Evolutionary conservation across 1,140 invertebrate genomes (phyloP), one percentile per base, ranked within the genome.

Genomic region (Gonioctena quinquepunctata): DNA sequence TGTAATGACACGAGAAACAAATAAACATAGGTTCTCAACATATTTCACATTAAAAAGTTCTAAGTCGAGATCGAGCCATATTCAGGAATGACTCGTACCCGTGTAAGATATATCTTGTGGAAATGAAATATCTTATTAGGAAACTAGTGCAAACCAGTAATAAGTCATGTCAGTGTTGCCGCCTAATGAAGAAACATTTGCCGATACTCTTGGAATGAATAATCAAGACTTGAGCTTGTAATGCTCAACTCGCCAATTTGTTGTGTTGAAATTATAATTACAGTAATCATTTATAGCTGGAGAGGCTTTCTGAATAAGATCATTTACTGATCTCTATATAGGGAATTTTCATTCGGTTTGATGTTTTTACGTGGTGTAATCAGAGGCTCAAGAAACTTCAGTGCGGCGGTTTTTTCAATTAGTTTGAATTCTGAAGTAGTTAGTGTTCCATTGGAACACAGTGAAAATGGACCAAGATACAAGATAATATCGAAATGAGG

Each of bases 131-230:
- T 25, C 56, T 59, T 59, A 59, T 59, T 59, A 59, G 56, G 56
- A 59, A 59, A 59, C n/a, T 22, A 59, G 56, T 25, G 56, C 56
- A 48, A 42, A 63, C 19, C 61, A 5, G 26, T 33, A 8, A 63
- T 48, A 49, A 16, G 18, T 48, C 61, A 63, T 19, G 61, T 13
- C 61, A 33, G 18, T 11, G 16, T 42, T 42, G 33, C 33, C 33
- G 33, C 33, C 33, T 42, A 42, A 42, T 42, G 33, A 42, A 42
- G 33, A 42, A 42, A 42, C 33, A 42, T 42, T 42, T 42, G 16
- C 16, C 11, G 33, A 42, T 11, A 42, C 11, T 13, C 33, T 42
- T 42, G 33, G 33, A 42, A 42, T 42, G 33, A 42, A 42, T 42
- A 42, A 42, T 4, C 16, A 42, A 42, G 33, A n/a, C 33, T 42